Evolutionary conservation across 2,888 invertebrate species (phyloP), one percentile per base, ranked within the genome.

Genomic region (Macrophya alboannulata): DNA sequence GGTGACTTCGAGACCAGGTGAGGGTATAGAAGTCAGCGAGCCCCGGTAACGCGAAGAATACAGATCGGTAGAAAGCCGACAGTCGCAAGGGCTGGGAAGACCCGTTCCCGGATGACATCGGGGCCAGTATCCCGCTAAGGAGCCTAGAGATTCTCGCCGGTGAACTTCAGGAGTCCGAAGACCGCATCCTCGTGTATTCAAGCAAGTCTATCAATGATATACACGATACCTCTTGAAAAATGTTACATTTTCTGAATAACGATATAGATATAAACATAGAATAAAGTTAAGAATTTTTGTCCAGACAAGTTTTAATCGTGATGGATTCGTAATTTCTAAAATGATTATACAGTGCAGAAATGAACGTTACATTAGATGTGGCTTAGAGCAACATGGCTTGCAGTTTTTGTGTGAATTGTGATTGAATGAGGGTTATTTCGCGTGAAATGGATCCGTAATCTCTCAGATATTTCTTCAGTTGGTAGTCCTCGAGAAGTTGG

Each of bases 21-120:
- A 93, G 3, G 93, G 91, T 85, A 94, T 93, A 17, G 94, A 94
- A 0, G 92, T 91, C 84, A 94, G 86, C 1, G 93, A 93, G 43
- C 93, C 93, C 0, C 93, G 92, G 83, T 94, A 94, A 45, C 93
- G 90, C 48, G 92, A 91, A 4, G 92, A 90, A 85, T 92, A 93
- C 17, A 93, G 88, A 86, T 93, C 93, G n/a, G 91, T 91, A 40
- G 92, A 92, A 4, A 93, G 86, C 0, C 93, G 92, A 82, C 93
- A 93, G 8, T 93, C 93, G 89, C 93, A 93, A 0, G 93, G 93
- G 86, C 93, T 93, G 9, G 92, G 92, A 4, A 92, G 87, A 21
- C 92, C 92, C 0, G 91, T 90, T 45, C 90, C 88, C 0, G 90
- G 88, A 86, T 91, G 91, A 74, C 90, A 91, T 43, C 92, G 91